Percentiles rank a stretch among this genome's conserved stretches.
phyloP scores from a whole-genome alignment of 1,140 invertebrate species.

The Lutraria rhynchaena region DNA sequence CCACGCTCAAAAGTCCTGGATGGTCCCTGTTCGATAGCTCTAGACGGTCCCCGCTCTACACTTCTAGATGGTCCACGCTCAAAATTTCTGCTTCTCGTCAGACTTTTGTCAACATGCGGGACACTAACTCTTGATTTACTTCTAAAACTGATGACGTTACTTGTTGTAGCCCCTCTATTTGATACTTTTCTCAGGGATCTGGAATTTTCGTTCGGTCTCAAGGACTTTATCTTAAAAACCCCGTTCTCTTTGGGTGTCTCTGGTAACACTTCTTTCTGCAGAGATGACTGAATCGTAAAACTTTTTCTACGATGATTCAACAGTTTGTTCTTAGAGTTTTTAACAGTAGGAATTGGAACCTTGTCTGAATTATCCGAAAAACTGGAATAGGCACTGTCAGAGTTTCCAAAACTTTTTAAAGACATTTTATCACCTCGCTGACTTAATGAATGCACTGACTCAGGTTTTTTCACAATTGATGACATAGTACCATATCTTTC shows the following conservation, averaged over 20 bases:
- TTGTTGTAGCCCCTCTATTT: conserved; percentile 35
- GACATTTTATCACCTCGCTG: conserved; percentile 57
- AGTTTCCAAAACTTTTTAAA: conserved; percentile 65
- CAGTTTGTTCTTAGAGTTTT: conserved; percentile 24
- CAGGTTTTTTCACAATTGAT: conserved; percentile 49
- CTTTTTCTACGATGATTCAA: conserved; percentile 44
- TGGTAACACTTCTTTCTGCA: conserved; percentile 25
- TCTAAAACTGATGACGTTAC: background rate
- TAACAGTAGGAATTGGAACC: conserved; percentile 10
- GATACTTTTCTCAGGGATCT: conserved; percentile 26
- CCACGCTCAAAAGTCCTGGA: conserved; percentile 29
- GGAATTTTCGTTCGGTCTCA: conserved; percentile 45
- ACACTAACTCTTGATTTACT: conserved; percentile 18
- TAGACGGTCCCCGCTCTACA: background rate
- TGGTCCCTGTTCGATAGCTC: no score
- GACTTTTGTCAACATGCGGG: conserved; percentile 17
- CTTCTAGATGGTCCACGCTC: background rate
- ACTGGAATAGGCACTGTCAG: conserved; percentile 75
- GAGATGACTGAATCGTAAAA: background rate
- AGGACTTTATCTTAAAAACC: conserved; percentile 25
- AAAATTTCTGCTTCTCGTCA: conserved; percentile 34
- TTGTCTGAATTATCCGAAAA: conserved; percentile 73
- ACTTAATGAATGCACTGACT: conserved; percentile 16
- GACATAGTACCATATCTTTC: conserved; percentile 44
- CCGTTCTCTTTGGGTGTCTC: conserved; percentile 29